phyloP scores from a whole-genome alignment of 2,113 vertebrate species.

The Antigone vipio region DNA sequence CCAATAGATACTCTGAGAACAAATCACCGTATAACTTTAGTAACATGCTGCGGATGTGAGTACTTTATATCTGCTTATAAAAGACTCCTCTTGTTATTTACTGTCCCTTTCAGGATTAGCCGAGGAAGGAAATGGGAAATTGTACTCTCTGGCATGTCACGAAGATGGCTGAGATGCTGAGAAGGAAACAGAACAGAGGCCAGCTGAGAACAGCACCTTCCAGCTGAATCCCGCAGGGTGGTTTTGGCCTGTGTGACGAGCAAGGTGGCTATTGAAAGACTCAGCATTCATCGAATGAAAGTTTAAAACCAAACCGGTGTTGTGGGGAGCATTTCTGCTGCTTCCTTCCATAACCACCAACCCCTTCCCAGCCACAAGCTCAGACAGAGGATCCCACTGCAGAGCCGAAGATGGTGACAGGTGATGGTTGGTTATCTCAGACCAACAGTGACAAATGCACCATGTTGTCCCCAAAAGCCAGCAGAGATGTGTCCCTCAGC shows the following conservation, averaged over 20 bases:
- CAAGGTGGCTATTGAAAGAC: neutral
- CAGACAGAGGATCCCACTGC: neutral
- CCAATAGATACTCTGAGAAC: neutral
- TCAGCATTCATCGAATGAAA: neutral
- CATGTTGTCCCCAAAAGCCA: neutral
- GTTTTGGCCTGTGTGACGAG: neutral
- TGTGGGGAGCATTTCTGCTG: neutral
- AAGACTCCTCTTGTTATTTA: neutral
- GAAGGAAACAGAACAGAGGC: neutral
- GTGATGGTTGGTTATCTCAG: neutral
- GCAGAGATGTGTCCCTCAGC: neutral
- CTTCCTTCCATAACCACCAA: neutral
- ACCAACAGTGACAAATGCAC: neutral
- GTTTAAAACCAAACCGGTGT: neutral
- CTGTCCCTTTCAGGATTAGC: neutral
- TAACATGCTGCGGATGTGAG: neutral
- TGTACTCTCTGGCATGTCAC: neutral
- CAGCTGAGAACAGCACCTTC: neutral
- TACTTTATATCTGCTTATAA: neutral
- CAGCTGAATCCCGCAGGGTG: accelerated
- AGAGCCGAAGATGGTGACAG: neutral
- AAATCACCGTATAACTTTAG: neutral
- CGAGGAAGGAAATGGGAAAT: conserved; percentile 9
- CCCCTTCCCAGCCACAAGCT: neutral
- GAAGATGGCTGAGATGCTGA: neutral